Evolutionary conservation across 2,888 invertebrate genomes (phyloP).

Genomic region (Trisateles emortualis): DNA sequence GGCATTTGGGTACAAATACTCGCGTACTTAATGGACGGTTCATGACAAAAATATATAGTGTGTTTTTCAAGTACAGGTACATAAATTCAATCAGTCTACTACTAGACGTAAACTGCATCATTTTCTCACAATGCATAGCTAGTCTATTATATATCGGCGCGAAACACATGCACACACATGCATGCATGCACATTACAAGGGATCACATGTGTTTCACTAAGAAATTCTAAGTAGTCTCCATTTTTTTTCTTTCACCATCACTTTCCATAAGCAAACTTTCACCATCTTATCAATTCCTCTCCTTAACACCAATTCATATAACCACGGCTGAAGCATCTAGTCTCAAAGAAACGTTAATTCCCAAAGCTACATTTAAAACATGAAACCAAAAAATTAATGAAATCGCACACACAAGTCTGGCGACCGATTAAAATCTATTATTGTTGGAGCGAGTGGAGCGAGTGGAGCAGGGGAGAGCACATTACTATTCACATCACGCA

Average conservation of each 20-base stretch:
- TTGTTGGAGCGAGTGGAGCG: conserved; percentile 60
- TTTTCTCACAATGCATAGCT: no score
- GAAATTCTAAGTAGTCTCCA: no score
- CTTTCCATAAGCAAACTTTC: no score
- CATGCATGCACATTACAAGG: no score
- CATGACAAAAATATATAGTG: no score
- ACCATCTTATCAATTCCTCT: not conserved
- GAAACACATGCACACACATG: no score
- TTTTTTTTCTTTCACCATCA: no score
- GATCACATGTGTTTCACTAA: no score
- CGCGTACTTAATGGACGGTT: not conserved
- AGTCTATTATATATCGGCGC: no score
- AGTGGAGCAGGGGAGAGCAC: conserved; percentile 37
- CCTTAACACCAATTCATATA: not conserved
- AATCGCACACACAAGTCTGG: conserved; percentile 61
- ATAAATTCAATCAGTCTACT: no score
- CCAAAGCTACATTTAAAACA: conserved; percentile 22
- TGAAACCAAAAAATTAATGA: conserved; percentile 49
- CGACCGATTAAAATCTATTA: conserved; percentile 84
- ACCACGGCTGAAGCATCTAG: not conserved
- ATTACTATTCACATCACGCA: conserved; percentile 84
- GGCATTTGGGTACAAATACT: not conserved
- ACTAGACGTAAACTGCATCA: no score
- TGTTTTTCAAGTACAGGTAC: no score
- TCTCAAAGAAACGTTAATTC: not conserved